phyloP scores from a whole-genome alignment of 53 echinoderm and acorn worm species.

The Echinometra lucunter region DNA sequence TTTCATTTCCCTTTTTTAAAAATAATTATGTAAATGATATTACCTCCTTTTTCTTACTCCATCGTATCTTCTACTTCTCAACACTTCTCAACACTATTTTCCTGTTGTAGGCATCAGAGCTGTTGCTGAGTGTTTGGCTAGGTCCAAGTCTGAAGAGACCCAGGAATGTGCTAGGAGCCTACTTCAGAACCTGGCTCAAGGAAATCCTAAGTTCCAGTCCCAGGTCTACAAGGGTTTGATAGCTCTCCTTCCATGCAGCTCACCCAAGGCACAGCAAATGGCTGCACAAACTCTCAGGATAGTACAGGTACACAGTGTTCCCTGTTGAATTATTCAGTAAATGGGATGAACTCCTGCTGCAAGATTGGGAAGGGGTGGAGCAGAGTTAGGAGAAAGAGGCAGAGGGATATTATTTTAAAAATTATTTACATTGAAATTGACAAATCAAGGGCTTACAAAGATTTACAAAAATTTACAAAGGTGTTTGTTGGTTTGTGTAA shows the following conservation, averaged over 20 bases:
- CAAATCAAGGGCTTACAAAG: no score
- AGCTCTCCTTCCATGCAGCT: conserved; percentile 90
- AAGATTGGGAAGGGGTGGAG: no score
- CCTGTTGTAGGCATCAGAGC: conserved; percentile 84
- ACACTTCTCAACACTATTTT: neutral
- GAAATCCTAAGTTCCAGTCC: conserved; percentile 94
- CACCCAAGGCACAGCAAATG: conserved; percentile 98
- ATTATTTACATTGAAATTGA: no score
- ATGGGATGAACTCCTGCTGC: no score
- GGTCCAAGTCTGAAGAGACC: conserved; percentile 95
- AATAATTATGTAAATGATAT: no score
- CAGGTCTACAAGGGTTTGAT: conserved; percentile 98
- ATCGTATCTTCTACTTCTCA: neutral
- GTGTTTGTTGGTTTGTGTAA: no score
- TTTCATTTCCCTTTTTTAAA: no score
- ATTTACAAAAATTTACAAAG: no score
- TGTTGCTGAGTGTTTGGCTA: conserved; percentile 93
- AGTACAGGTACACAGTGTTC: conserved; percentile 79
- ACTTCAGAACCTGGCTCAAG: conserved; percentile 95
- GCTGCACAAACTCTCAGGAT: conserved; percentile 94
- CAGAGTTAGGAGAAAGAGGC: no score
- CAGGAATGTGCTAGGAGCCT: conserved; percentile 90
- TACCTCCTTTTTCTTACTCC: neutral
- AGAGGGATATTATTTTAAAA: no score
- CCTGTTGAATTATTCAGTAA: neutral